Evolutionary conservation across 2,888 invertebrate genomes (phyloP), one percentile per base, ranked within the genome.

Genomic region (Cenopis cana): DNA sequence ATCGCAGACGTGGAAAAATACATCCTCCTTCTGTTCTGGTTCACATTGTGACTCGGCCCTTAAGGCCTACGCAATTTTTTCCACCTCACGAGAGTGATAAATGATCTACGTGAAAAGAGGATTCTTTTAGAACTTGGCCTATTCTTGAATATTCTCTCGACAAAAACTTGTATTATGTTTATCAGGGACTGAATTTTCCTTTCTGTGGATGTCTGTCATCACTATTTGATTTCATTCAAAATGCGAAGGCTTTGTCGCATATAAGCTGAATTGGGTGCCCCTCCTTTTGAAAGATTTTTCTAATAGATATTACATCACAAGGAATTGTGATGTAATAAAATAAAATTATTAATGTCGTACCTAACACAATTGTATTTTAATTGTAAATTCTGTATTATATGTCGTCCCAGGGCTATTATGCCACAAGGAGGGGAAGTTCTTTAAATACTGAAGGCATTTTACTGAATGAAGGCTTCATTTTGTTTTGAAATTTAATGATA

Each of bases 41-140:
- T 29, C 2, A 2, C 1, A 9, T 38, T 71, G 66, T 20, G 65
- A 11, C 54, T 79, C 76, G 79, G 81, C 82, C 81, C 83, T 82
- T 78, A 82, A 85, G 87, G 79, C 82, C 83, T 78, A 76, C 79
- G 84, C 82, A 84, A 83, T 86, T 88, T 87, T 89, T 88, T 87
- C 85, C 79, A 80, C 81, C 86, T 82, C 81, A 73, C 77, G 73
- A 79, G 82, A 81, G 82, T 88, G 89, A 88, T 89, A 85, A 87
- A 88, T 87, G 87, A 85, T 78, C 73, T 77, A 78, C 81, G 82
- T 86, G 85, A 87, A 88, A 82, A 80, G 82, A 84, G 83, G 84
- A 86, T 82, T 82, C 82, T 83, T 80, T 80, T 81, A 80, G 83
- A 80, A 82, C 80, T 81, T 79, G 76, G 68, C 62, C 76, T 76